Conservation (phyloP, 2,888 invertebrate genomes). For the Ornithoptera alexandrae region DNA sequence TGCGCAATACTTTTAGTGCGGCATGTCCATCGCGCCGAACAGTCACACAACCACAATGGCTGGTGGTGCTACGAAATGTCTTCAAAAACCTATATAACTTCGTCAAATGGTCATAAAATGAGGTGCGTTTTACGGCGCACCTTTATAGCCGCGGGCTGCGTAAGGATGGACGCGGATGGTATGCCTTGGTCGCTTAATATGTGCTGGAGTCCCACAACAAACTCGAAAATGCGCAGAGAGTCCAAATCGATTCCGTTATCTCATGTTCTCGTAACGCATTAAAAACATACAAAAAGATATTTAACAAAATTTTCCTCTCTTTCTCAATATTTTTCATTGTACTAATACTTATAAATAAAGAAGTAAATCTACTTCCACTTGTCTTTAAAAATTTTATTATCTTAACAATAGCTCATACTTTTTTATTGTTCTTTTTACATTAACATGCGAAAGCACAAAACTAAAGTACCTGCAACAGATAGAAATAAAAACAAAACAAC, state of each 20-base stretch:
- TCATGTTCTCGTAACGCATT: too few species aligned
- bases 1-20: slow-evolving; percentile 54
- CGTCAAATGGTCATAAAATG: slow-evolving; percentile 78
- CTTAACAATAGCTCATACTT: too few species aligned
- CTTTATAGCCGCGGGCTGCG: slow-evolving; percentile 72
- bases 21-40: slow-evolving; percentile 53
- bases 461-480: slow-evolving; percentile 30
- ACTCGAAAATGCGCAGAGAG: slow-evolving; percentile 9
- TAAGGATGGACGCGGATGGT: slow-evolving; percentile 65
- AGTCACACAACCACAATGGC: slow-evolving; percentile 69
- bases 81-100: slow-evolving; percentile 75
- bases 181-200: slow-evolving; percentile 38
- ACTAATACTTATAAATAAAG: too few species aligned
- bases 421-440: too few species aligned
- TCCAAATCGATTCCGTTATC: background rate
- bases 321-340: too few species aligned
- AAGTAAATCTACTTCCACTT: too few species aligned
- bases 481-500: slow-evolving; percentile 4
- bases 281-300: too few species aligned
- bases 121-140: slow-evolving; percentile 75
- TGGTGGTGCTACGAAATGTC: slow-evolving; percentile 65
- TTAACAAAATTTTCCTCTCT: too few species aligned
- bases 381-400: too few species aligned
- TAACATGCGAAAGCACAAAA: slow-evolving; percentile 1
- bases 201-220: slow-evolving; percentile 12